Evolutionary conservation across 2,888 invertebrate genomes (phyloP), one percentile per base, ranked within the genome.

Genomic region (Lutraria lutraria): DNA sequence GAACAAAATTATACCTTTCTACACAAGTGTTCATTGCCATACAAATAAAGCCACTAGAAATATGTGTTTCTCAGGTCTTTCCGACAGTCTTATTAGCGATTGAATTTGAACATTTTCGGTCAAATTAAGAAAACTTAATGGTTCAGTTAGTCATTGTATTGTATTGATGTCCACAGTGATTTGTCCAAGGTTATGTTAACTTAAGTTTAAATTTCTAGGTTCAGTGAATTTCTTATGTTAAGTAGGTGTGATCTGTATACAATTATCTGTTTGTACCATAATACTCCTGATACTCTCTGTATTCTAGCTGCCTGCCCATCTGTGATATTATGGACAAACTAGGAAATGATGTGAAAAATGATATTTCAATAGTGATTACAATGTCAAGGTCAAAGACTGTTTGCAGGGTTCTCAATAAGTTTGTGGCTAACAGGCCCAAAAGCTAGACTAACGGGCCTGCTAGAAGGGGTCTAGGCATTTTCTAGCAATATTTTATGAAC

Each of bases 271-370:
- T 25, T 68, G n/a, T 60, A 25, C 12, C 25, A n/a, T 19, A 56
- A 56, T 60, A 60, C 60, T 8, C 19, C 21, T 19, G 21, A 60
- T 60, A 60, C 60, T 21, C 21, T n/a, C 19, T 21, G n/a, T 68
- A 13, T n/a, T n/a, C n/a, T n/a, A n/a, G n/a, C n/a, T n/a, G n/a
- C 13, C 63, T 25, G 13, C 10, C 63, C 63, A 68, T 68, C 63
- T 68, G 25, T 68, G 63, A 68, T 25, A 25, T n/a, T 60, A 60
- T 21, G 2, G 21, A 68, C 21, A 25, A n/a, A 68, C 0, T 43
- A 68, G 63, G 63, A n/a, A 25, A 68, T 68, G 63, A n/a, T n/a
- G 63, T 68, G 63, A 68, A 68, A 25, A 56, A 16, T 56, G 43
- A 43, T 43, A 43, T 43, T 43, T 43, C 43, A 43, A 4, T 43